Percentiles rank a stretch among this genome's conserved stretches.
Evolutionary conservation across 2,888 invertebrate genomes (phyloP).

Genomic region (Mythimna vitellina): DNA sequence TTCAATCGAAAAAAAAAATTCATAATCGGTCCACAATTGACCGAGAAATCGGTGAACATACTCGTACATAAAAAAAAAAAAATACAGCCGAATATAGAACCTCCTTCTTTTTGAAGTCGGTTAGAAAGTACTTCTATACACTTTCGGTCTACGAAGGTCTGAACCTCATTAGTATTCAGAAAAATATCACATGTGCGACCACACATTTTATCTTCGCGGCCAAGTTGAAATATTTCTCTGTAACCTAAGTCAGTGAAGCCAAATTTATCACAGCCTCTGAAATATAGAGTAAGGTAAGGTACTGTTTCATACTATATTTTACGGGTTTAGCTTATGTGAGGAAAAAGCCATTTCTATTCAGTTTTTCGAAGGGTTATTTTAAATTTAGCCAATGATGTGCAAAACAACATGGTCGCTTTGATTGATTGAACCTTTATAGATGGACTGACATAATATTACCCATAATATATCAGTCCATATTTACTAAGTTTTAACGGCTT

Average conservation of each 20-base stretch:
- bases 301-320: slow-evolving; percentile 29
- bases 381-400: background rate
- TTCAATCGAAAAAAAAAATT: no score
- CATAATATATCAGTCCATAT: no score
- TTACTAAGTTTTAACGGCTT: no score
- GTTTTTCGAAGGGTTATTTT: background rate
- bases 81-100: no score
- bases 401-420: no score
- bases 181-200: slow-evolving; percentile 39
- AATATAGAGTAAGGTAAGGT: slow-evolving; percentile 31
- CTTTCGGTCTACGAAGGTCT: background rate
- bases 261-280: slow-evolving; percentile 42
- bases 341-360: background rate
- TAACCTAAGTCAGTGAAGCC: slow-evolving; percentile 37
- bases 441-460: no score
- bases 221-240: slow-evolving; percentile 45
- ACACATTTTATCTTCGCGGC: slow-evolving; percentile 43
- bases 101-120: no score
- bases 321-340: background rate
- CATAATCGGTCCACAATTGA: no score
- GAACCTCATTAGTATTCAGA: slow-evolving; percentile 38
- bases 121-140: background rate
- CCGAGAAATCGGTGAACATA: no score
- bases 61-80: no score
- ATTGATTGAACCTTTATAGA: no score